These are phyloP conservation scores for Astropecten irregularis DNA, from an alignment of 53 echinoderm and acorn worm genomes.

Conservation along the genomic window DNA sequence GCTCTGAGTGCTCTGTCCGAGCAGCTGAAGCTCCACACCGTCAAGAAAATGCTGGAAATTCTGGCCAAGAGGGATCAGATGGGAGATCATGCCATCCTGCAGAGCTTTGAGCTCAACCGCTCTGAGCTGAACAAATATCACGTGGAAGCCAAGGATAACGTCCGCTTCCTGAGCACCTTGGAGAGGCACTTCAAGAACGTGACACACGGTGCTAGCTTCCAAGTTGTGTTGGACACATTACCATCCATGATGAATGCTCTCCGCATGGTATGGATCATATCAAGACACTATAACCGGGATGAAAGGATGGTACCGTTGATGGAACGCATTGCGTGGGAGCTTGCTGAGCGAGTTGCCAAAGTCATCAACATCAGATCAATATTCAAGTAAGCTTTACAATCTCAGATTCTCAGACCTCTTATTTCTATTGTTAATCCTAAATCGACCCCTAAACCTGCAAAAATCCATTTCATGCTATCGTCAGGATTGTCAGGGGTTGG, in stretches of 20 bases:
- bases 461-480: too few relatives aligned
- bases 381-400: constrained; percentile 98
- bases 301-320: constrained; percentile 98
- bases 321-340: constrained; percentile 98
- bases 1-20: constrained; percentile 91
- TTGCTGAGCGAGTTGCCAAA: constrained; percentile 96
- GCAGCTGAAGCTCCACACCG: constrained; percentile 87
- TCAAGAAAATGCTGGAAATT: constrained; percentile 91
- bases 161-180: constrained; percentile 94
- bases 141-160: constrained; percentile 98
- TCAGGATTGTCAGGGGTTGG: too few relatives aligned
- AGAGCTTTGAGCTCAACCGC: constrained; percentile 95
- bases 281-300: constrained; percentile 97
- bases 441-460: too few relatives aligned
- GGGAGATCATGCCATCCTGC: constrained; percentile 93
- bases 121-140: constrained; percentile 97
- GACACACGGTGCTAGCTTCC: constrained; percentile 96
- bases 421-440: too few relatives aligned
- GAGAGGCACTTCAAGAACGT: constrained; percentile 99
- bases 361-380: constrained; percentile 99
- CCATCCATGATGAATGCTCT: constrained; percentile 99
- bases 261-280: constrained; percentile 99
- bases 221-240: constrained; percentile 94
- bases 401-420: too few relatives aligned
- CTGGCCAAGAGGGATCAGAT: constrained; percentile 86